Conservation (phyloP, 1,140 invertebrate genomes). For the Planococcus citri region DNA sequence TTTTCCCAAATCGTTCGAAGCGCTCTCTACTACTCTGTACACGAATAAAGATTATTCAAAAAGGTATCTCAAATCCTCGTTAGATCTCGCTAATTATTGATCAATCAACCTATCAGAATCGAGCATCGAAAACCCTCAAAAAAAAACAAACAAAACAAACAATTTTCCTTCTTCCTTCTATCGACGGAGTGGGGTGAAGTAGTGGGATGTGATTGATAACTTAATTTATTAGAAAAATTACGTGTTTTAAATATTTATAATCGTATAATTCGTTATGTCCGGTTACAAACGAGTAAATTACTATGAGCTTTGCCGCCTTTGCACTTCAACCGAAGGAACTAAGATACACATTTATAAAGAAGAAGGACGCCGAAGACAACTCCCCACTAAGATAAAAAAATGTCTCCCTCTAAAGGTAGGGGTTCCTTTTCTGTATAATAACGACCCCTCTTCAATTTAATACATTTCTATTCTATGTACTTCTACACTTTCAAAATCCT, state of each 20-base stretch:
- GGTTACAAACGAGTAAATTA: constrained; percentile 53
- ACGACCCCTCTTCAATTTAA: neutral
- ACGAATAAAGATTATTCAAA: no score
- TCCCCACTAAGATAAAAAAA: constrained; percentile 48
- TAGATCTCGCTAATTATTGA: no score
- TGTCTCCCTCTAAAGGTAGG: constrained; percentile 48
- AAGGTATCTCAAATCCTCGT: no score
- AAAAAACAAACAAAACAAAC: no score
- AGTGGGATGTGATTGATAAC: neutral
- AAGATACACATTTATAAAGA: constrained; percentile 53
- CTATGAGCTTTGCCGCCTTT: constrained; percentile 54
- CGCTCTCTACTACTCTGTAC: no score
- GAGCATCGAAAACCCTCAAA: no score
- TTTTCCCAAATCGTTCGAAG: no score
- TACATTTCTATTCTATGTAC: no score
- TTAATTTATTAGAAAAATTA: neutral
- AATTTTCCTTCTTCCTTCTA: no score
- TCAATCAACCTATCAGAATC: no score
- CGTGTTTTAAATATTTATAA: constrained; percentile 17
- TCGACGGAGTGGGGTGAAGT: neutral
- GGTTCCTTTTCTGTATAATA: constrained; percentile 16
- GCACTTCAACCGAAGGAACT: constrained; percentile 48
- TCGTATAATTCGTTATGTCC: constrained; percentile 38
- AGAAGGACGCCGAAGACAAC: constrained; percentile 47
- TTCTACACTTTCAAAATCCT: no score